phyloP scores from a whole-genome alignment of 2,113 vertebrate genomes.

The Mugil cephalus region DNA sequence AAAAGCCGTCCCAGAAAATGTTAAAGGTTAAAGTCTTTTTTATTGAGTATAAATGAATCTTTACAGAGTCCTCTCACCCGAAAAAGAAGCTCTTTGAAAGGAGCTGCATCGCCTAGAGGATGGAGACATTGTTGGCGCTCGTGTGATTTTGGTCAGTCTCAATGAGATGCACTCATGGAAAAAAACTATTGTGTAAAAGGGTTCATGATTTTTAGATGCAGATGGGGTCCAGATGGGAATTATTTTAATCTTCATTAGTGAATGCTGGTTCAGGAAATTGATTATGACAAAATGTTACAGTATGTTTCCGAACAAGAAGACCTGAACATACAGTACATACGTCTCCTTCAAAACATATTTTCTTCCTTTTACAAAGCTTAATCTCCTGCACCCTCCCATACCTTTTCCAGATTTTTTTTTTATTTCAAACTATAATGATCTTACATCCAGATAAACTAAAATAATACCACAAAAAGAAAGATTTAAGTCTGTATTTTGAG shows the following conservation, averaged over 20 bases:
- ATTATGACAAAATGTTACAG: not conserved
- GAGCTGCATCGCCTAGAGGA: constrained; percentile 58
- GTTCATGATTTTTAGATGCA: constrained; percentile 31
- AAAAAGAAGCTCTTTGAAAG: constrained; percentile 56
- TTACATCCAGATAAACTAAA: too few relatives aligned
- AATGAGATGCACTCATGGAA: constrained; percentile 50
- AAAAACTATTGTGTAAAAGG: constrained; percentile 28
- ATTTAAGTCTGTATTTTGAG: not conserved
- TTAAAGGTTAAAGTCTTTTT: constrained; percentile 48
- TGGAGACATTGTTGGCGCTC: constrained; percentile 59
- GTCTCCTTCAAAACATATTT: too few relatives aligned
- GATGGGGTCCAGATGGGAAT: constrained; percentile 26
- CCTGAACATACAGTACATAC: too few relatives aligned
- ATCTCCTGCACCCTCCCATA: too few relatives aligned
- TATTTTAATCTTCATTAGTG: constrained; percentile 2
- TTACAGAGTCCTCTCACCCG: constrained; percentile 57
- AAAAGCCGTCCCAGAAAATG: too few relatives aligned
- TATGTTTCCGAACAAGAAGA: too few relatives aligned
- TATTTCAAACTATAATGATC: too few relatives aligned
- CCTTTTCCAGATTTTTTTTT: too few relatives aligned
- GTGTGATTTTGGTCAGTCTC: constrained; percentile 50
- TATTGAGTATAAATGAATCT: constrained; percentile 47
- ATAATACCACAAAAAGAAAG: too few relatives aligned
- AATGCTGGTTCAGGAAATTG: not conserved
- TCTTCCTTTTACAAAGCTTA: too few relatives aligned